Conservation (phyloP, 2,797 vertebrate genomes). For the Sebastiscus tertius region DNA sequence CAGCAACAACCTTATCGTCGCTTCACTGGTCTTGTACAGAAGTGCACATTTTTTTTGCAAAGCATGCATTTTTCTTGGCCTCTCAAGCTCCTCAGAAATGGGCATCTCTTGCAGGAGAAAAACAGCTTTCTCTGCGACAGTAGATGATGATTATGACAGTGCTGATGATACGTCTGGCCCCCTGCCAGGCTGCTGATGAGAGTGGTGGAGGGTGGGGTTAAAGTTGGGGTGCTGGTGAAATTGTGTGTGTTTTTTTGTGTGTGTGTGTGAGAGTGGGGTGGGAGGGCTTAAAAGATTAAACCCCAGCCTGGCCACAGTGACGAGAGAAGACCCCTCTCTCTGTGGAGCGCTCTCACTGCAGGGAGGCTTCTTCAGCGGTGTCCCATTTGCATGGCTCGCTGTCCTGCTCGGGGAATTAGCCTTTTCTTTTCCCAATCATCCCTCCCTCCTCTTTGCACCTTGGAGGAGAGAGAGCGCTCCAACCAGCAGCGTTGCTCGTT, state of each 20-base stretch:
- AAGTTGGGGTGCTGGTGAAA: slow-evolving; percentile 23
- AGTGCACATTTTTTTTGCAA: background rate
- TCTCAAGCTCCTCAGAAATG: background rate
- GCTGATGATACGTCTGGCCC: slow-evolving; percentile 46
- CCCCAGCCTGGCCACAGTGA: slow-evolving; percentile 50
- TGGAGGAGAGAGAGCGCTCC: slow-evolving; percentile 51
- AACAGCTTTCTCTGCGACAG: slow-evolving; percentile 1
- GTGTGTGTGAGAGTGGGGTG: slow-evolving; percentile 28
- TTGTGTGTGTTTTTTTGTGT: background rate
- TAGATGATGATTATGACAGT: slow-evolving; percentile 28
- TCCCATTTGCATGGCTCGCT: slow-evolving; percentile 74
- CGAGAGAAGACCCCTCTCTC: slow-evolving; percentile 58
- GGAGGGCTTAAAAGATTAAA: slow-evolving; percentile 78
- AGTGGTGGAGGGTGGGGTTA: slow-evolving; percentile 15
- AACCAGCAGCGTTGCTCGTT: slow-evolving; percentile 58
- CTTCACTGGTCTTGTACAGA: background rate
- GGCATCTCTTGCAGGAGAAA: background rate
- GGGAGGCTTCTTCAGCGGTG: slow-evolving; percentile 66
- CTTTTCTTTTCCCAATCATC: slow-evolving; percentile 60
- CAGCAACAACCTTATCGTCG: slow-evolving; percentile 5
- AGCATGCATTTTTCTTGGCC: background rate
- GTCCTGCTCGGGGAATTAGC: slow-evolving; percentile 73
- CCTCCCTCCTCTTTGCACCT: slow-evolving; percentile 62
- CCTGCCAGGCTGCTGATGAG: slow-evolving; percentile 38
- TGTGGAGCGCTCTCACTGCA: slow-evolving; percentile 58